Evolutionary conservation across 23 tunicate species (phyloP).

Genomic region (Oikopleura vanhoeffeni): DNA sequence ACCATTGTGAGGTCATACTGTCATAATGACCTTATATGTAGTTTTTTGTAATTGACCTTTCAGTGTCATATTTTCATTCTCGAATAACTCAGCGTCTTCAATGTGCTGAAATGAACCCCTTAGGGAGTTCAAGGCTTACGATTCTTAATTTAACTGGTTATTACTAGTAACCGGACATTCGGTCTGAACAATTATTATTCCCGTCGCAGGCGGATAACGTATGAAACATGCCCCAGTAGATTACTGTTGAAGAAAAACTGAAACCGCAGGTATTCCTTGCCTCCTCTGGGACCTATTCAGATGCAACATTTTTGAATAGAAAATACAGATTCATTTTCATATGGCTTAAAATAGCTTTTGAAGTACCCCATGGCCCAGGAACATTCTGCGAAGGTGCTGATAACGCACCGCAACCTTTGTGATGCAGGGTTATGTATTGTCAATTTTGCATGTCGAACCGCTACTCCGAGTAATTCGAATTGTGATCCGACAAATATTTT

Average conservation of each 20-base stretch:
- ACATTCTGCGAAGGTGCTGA: slow-evolving; percentile 29
- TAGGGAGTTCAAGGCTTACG: no score
- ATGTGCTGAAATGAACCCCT: no score
- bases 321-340: no score
- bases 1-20: no score
- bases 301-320: not conserved
- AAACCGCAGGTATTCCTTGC: slow-evolving; percentile 26
- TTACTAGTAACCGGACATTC: no score
- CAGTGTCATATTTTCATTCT: no score
- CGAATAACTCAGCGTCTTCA: no score
- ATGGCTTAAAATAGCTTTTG: slow-evolving; percentile 17
- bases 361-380: slow-evolving; percentile 41
- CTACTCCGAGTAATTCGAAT: not conserved
- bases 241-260: not conserved
- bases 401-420: slow-evolving; percentile 11
- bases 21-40: no score
- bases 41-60: no score
- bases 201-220: not conserved
- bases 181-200: no score
- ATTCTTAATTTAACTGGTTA: no score
- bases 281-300: slow-evolving; percentile 54
- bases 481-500: not conserved
- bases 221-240: not conserved
- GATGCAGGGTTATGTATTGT: slow-evolving; percentile 18
- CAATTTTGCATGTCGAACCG: not conserved